Evolutionary conservation across 1,140 invertebrate genomes (phyloP), one percentile per base, ranked within the genome.

Genomic region (Pteromalus puparum): DNA sequence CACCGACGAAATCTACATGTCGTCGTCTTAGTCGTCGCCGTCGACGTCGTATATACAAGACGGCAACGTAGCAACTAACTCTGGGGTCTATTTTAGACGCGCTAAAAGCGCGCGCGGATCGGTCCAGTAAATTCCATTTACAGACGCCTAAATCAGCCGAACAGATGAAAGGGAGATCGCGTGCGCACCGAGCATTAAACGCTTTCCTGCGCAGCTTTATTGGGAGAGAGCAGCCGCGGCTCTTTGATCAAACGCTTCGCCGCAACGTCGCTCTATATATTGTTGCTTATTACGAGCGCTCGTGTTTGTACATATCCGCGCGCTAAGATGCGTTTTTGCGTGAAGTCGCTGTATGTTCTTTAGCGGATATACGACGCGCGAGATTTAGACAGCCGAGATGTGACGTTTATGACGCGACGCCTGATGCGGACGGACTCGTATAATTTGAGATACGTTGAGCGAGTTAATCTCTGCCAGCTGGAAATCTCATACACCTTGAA

Each of bases 41-140:
- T 68, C 72, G 73, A 70, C 74, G 34, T 70, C 78, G 65, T 28
- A 24, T 12, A 24, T 38, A 21, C 70, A 28, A 34, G 70, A 84
- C 53, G 9, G 42, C 78, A 34, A 46, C 75, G 24, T 1, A n/a
- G 21, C 53, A 42, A 61, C 68, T 46, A 42, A 61, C 68, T 46
- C 67, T 24, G 18, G 12, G 12, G 13, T 73, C 80, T 81, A 81
- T 81, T 83, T 83, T 77, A 26, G 24, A 61, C 48, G 34, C 24
- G 38, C 74, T 76, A 46, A 48, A 46, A 38, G 65, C 78, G 13
- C 78, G 13, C 24, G 7, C 12, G 15, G 42, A 68, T 76, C 38
- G 48, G 61, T 82, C 85, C 85, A 85, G 82, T 86, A 85, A 86
- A 88, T 85, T 86, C 83, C 86, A 86, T 88, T 86, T 85, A 86